Evolutionary conservation across 92 coral and sea anemone genomes (phyloP).

Genomic region (Blastomussa wellsi): DNA sequence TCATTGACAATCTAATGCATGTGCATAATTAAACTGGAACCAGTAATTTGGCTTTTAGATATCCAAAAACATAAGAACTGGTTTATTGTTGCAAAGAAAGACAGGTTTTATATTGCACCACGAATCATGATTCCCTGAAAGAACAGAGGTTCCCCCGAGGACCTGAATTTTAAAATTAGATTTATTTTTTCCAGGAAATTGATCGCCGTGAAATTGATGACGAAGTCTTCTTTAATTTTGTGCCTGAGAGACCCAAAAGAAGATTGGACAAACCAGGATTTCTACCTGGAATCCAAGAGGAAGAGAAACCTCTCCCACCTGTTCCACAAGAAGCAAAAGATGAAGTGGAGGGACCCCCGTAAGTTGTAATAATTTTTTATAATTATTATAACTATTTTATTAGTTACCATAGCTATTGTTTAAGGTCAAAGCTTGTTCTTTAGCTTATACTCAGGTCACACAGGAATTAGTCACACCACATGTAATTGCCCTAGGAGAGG

Average conservation of each 20-base stretch:
- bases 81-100: too few species aligned
- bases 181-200: background rate
- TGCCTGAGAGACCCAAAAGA: conserved; percentile 57
- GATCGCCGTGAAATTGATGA: conserved; percentile 65
- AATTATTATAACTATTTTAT: too few species aligned
- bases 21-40: too few species aligned
- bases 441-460: too few species aligned
- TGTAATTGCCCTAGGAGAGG: too few species aligned
- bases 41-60: too few species aligned
- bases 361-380: background rate
- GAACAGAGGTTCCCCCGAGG: background rate
- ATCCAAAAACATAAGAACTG: too few species aligned
- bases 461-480: too few species aligned
- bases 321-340: conserved; percentile 59
- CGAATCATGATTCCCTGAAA: background rate
- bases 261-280: conserved; percentile 46
- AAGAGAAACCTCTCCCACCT: conserved; percentile 54
- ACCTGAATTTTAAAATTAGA: background rate
- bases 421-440: too few species aligned
- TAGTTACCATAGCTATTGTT: too few species aligned
- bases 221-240: conserved; percentile 95
- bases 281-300: conserved; percentile 60
- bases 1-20: too few species aligned
- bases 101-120: too few species aligned
- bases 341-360: conserved; percentile 74